Percentiles rank a stretch among this genome's conserved stretches.
Conservation (phyloP, 1,140 invertebrate species). For the Drosophila sturtevanti region DNA sequence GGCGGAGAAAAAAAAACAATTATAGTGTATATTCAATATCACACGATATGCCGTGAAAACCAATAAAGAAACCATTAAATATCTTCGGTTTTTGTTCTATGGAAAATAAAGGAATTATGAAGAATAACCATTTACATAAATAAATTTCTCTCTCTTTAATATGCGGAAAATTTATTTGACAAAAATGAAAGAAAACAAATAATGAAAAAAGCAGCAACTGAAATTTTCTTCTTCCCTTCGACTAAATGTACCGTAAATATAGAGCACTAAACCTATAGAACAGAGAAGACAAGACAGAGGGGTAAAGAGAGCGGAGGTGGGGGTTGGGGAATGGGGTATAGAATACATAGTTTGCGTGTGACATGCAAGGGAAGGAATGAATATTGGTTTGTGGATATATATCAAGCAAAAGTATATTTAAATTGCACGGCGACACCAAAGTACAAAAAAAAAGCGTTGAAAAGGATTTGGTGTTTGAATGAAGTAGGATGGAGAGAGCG, state of each 20-base stretch:
- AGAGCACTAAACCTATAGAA: constrained; percentile 43
- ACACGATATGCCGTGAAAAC: constrained; percentile 40
- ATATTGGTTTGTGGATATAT: constrained; percentile 14
- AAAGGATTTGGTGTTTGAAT: constrained; percentile 15
- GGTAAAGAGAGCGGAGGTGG: background rate
- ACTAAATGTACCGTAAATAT: constrained; percentile 73
- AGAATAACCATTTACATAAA: constrained; percentile 10
- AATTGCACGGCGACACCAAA: constrained; percentile 50
- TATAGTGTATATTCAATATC: constrained; percentile 37
- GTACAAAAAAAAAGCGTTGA: constrained; percentile 19
- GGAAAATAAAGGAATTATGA: constrained; percentile 42
- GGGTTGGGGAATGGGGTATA: background rate
- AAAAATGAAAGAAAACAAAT: background rate
- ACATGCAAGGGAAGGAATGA: constrained; percentile 55
- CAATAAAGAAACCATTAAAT: constrained; percentile 70
- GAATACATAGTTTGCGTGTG: constrained; percentile 56
- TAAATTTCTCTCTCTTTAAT: constrained; percentile 22
- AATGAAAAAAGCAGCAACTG: constrained; percentile 8
- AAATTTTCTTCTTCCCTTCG: constrained; percentile 19
- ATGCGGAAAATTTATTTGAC: constrained; percentile 43
- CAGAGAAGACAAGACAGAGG: constrained; percentile 19
- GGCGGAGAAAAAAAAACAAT: background rate
- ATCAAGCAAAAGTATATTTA: constrained; percentile 51
- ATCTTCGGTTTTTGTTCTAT: constrained; percentile 53
- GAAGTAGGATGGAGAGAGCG: background rate